Conservation (phyloP, 2,888 invertebrate genomes). For the Tetranychus truncatus region DNA sequence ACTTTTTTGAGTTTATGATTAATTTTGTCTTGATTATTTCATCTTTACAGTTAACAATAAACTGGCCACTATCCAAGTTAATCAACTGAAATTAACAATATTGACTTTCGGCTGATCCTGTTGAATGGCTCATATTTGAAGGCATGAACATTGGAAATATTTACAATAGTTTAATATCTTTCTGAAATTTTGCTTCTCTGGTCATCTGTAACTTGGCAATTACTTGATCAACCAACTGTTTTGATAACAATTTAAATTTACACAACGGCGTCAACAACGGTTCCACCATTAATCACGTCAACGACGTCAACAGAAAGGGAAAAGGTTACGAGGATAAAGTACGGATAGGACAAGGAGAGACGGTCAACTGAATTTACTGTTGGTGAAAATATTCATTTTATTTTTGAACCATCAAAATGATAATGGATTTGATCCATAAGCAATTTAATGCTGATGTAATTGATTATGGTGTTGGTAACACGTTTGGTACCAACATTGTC, state of each 20-base stretch:
- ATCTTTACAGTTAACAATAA: too few relatives aligned
- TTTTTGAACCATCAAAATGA: background rate
- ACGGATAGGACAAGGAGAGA: background rate
- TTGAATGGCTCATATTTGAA: too few relatives aligned
- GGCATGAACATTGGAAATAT: too few relatives aligned
- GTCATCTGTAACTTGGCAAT: background rate
- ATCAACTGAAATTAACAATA: too few relatives aligned
- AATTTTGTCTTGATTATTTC: too few relatives aligned
- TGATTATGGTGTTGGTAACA: background rate
- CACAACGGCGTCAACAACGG: background rate
- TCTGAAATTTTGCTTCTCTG: too few relatives aligned
- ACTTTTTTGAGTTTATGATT: background rate
- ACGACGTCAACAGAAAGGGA: slow-evolving; percentile 24
- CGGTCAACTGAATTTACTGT: background rate
- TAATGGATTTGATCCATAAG: background rate
- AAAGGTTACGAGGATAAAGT: background rate
- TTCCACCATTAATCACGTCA: slow-evolving; percentile 5
- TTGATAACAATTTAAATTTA: background rate
- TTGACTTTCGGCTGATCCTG: too few relatives aligned
- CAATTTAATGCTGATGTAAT: background rate
- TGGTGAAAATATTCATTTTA: too few relatives aligned
- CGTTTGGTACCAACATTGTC: background rate
- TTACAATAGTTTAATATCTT: too few relatives aligned
- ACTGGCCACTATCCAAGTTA: too few relatives aligned
- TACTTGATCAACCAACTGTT: background rate